A percentile compares a stretch with the other conserved stretches of the same genome.
Evolutionary conservation across 1,140 invertebrate genomes (phyloP).

Genomic region (Hesperophylax magnus): DNA sequence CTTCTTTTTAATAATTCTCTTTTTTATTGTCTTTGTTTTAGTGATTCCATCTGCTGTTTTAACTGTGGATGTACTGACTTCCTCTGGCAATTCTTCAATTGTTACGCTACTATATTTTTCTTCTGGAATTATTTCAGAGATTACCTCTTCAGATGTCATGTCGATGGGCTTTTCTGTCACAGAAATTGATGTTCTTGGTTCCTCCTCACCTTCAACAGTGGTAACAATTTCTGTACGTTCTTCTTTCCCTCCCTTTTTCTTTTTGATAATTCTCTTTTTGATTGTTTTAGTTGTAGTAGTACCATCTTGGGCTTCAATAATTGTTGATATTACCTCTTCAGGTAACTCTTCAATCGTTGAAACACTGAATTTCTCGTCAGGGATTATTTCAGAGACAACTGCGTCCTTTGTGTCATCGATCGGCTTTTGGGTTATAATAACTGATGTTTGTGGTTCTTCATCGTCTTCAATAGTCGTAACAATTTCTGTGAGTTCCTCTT

Average conservation of each 20-base stretch:
- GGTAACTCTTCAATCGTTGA: not conserved
- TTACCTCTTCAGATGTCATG: not conserved
- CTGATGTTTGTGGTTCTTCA: slow-evolving; percentile 48
- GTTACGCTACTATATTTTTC: not conserved
- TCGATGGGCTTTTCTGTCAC: slow-evolving; percentile 42
- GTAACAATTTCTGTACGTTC: slow-evolving; percentile 59
- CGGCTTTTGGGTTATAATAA: slow-evolving; percentile 50
- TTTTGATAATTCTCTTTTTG: slow-evolving; percentile 51
- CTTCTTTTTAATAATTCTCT: slow-evolving; percentile 60
- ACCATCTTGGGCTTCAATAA: slow-evolving; percentile 46
- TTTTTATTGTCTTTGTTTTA: slow-evolving; percentile 57
- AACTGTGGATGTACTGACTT: not conserved
- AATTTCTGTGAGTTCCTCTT: slow-evolving; percentile 58
- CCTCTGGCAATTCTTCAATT: slow-evolving; percentile 12
- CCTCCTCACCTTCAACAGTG: slow-evolving; percentile 55
- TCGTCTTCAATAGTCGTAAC: slow-evolving; percentile 58
- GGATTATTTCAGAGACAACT: not conserved
- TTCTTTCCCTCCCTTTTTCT: slow-evolving; percentile 42
- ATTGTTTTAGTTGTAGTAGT: slow-evolving; percentile 53
- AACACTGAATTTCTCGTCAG: slow-evolving; percentile 54
- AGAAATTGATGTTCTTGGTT: slow-evolving; percentile 51
- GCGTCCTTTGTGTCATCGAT: not conserved
- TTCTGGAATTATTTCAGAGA: not conserved
- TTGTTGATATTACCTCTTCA: slow-evolving; percentile 28
- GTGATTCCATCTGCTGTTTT: not conserved